These are phyloP conservation scores for Molanna angustata DNA, from an alignment of 2,888 invertebrate species.

Conservation along the genomic window DNA sequence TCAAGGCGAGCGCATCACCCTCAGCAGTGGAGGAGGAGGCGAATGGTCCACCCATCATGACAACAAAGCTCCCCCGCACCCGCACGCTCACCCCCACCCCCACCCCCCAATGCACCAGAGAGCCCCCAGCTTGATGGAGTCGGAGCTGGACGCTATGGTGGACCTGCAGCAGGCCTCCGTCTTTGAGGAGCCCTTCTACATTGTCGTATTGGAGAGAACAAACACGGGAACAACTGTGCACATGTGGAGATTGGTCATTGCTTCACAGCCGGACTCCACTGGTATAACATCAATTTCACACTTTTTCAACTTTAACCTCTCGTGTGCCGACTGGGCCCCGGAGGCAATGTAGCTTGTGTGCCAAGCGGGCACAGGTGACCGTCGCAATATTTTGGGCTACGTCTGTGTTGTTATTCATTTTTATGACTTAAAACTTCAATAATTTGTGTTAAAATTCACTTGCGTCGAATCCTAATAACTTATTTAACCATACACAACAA, in stretches of 20 bases:
- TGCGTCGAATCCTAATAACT: no score
- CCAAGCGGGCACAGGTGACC: no score
- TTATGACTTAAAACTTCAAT: no score
- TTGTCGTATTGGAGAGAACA: constrained; percentile 88
- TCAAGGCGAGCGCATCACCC: constrained; percentile 23
- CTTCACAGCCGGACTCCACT: constrained; percentile 65
- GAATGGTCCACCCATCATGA: no score
- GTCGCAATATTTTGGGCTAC: no score
- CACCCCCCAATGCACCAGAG: constrained; percentile 29
- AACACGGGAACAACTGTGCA: constrained; percentile 83
- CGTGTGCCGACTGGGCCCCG: no score
- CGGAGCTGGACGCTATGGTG: constrained; percentile 81
- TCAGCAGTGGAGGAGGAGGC: constrained; percentile 1
- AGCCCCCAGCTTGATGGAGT: constrained; percentile 56
- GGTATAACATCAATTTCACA: constrained; percentile 37
- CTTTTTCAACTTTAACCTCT: no score
- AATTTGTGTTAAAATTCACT: no score
- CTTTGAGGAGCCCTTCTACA: constrained; percentile 93
- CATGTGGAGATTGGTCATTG: constrained; percentile 94
- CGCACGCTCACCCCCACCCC: background rate
- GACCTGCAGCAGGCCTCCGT: constrained; percentile 81
- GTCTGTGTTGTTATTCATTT: no score
- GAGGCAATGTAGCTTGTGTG: no score
- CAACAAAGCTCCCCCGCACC: no score
- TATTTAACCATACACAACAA: no score